phyloP scores from a whole-genome alignment of 2,113 vertebrate genomes.

The Myxocyprinus asiaticus region DNA sequence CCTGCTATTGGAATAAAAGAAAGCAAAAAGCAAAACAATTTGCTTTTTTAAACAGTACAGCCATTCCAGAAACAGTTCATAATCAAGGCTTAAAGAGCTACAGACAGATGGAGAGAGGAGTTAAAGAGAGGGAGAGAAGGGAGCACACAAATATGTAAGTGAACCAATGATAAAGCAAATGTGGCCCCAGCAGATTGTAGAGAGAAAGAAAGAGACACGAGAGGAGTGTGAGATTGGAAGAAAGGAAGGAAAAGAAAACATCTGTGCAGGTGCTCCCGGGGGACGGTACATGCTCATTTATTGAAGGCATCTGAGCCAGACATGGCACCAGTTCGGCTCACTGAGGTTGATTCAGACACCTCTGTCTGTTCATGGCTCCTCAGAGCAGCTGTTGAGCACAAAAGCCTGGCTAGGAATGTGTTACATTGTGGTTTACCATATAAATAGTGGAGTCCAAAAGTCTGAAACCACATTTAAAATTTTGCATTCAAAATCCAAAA shows the following conservation, averaged over 20 bases:
- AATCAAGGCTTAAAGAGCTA: background rate
- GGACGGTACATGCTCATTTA: slow-evolving; percentile 19
- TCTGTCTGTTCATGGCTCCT: slow-evolving; percentile 19
- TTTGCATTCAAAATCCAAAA: too few species aligned
- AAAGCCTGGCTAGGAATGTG: background rate
- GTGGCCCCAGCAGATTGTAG: slow-evolving; percentile 15
- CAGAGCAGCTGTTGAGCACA: slow-evolving; percentile 18
- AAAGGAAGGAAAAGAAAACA: slow-evolving; percentile 42
- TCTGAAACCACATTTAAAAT: too few species aligned
- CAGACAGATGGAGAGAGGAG: slow-evolving; percentile 10
- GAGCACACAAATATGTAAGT: too few species aligned
- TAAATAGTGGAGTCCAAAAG: background rate
- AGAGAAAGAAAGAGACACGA: background rate
- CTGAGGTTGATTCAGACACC: slow-evolving; percentile 35
- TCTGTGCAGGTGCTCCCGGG: slow-evolving; percentile 35
- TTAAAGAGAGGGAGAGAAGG: too few species aligned
- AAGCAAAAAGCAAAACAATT: background rate
- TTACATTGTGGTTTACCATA: background rate
- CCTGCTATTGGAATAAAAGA: background rate
- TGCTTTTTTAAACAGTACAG: slow-evolving; percentile 2
- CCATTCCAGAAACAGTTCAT: background rate
- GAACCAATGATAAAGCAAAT: background rate
- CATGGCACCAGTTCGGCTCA: slow-evolving; percentile 16
- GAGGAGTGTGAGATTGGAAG: slow-evolving; percentile 12
- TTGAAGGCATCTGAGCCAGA: slow-evolving; percentile 20